phyloP scores from a whole-genome alignment of 2,113 vertebrate species.

The Lota lota region DNA sequence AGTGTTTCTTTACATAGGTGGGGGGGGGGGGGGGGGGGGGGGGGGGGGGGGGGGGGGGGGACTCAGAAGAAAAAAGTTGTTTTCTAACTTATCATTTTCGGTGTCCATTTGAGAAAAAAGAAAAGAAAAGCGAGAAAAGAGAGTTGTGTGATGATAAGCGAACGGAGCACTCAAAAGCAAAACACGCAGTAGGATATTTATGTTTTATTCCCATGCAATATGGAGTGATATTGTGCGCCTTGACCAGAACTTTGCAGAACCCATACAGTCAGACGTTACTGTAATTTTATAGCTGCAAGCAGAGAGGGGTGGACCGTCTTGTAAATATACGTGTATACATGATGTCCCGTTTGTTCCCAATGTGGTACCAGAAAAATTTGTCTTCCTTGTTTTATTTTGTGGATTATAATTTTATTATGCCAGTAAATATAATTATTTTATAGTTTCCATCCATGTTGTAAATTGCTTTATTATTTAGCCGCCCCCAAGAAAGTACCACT shows the following conservation, averaged over 20 bases:
- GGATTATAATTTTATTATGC: constrained; percentile 75
- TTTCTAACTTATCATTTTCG: constrained; percentile 64
- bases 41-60: no score
- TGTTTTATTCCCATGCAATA: constrained; percentile 78
- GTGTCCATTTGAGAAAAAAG: constrained; percentile 7
- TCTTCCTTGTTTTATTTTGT: constrained; percentile 80
- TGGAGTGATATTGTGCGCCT: constrained; percentile 56
- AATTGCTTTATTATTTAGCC: constrained; percentile 88
- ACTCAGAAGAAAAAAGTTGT: constrained; percentile 18
- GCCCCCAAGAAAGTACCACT: constrained; percentile 91
- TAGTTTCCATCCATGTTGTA: constrained; percentile 82
- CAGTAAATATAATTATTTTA: constrained; percentile 77
- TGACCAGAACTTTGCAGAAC: constrained; percentile 59
- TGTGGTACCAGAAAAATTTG: constrained; percentile 87
- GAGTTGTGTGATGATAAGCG: constrained; percentile 38
- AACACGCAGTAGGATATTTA: constrained; percentile 65
- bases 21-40: no score
- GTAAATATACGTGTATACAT: constrained; percentile 89
- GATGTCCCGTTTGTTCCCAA: constrained; percentile 81
- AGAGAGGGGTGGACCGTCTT: constrained; percentile 78
- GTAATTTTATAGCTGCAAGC: constrained; percentile 76
- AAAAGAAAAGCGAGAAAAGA: constrained; percentile 3
- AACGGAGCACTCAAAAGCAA: constrained; percentile 59
- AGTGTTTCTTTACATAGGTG: constrained; percentile 77
- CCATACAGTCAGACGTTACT: constrained; percentile 67